These are phyloP conservation scores for Xestobium rufovillosum DNA, from an alignment of 2,888 invertebrate species.

Conservation along the genomic window DNA sequence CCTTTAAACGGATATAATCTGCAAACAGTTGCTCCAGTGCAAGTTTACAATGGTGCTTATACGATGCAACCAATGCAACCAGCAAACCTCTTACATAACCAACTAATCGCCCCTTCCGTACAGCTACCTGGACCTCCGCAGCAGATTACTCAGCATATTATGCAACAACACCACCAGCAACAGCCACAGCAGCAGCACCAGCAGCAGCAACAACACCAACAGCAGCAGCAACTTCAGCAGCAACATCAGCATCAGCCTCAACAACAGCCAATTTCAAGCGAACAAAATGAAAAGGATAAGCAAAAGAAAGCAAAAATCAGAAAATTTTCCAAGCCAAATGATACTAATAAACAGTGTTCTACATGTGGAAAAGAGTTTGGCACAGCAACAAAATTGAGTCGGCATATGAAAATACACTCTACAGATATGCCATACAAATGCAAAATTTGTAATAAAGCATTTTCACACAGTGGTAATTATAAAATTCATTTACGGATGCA, in stretches of 20 bases:
- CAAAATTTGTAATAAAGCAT: conserved; percentile 41
- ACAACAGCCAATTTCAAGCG: conserved; percentile 20
- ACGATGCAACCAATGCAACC: conserved; percentile 35
- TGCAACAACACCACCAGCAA: not conserved
- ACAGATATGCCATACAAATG: conserved; percentile 42
- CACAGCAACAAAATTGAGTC: conserved; percentile 37
- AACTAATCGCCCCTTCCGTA: conserved; percentile 23
- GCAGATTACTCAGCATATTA: conserved; percentile 9
- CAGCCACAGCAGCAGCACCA: too few species aligned
- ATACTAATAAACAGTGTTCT: conserved; percentile 35
- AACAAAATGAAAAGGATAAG: conserved; percentile 20
- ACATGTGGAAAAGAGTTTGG: conserved; percentile 40
- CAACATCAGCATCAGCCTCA: conserved; percentile 22
- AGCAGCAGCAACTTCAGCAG: too few species aligned
- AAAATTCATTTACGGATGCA: conserved; percentile 43
- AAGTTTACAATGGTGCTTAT: conserved; percentile 36
- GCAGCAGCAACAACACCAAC: too few species aligned
- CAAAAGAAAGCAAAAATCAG: conserved; percentile 22
- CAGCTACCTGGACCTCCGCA: conserved; percentile 19
- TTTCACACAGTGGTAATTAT: conserved; percentile 43
- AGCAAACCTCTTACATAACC: conserved; percentile 27
- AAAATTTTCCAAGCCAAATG: conserved; percentile 23
- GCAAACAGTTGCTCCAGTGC: conserved; percentile 34
- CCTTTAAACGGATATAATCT: conserved; percentile 32
- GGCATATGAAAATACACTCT: conserved; percentile 43